These are phyloP conservation scores for Champsocephalus esox DNA, from an alignment of 2,797 vertebrate species.

Conservation along the genomic window DNA sequence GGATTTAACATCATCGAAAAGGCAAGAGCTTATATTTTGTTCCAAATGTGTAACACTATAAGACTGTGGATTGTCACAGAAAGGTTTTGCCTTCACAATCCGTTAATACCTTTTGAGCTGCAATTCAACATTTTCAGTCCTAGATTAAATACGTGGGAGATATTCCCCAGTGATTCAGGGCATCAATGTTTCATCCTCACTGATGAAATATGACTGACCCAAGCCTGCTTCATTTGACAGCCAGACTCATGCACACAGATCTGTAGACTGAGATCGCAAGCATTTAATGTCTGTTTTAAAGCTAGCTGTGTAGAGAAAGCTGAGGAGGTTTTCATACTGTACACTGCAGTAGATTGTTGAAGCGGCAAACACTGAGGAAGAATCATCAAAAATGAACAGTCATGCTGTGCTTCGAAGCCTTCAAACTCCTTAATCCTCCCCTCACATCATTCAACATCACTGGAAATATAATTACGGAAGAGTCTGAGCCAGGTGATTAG, in stretches of 20 bases:
- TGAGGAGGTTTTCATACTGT: constrained; percentile 24
- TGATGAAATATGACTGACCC: constrained; percentile 9
- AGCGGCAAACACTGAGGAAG: constrained; percentile 2
- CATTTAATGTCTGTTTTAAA: constrained; percentile 32
- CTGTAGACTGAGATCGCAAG: not conserved
- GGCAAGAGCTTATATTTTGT: not conserved
- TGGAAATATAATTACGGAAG: constrained; percentile 33
- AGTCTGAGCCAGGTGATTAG: constrained; percentile 47
- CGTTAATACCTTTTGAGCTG: not conserved
- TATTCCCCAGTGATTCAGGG: not conserved
- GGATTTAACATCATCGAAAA: not conserved
- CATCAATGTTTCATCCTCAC: not conserved
- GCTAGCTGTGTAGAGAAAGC: constrained; percentile 20
- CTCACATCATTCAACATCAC: constrained; percentile 15
- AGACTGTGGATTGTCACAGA: not conserved
- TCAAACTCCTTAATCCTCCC: constrained; percentile 29
- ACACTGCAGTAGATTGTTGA: constrained; percentile 28
- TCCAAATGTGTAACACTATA: not conserved
- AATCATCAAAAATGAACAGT: constrained; percentile 22
- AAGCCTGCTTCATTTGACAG: not conserved
- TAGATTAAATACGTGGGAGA: constrained; percentile 11
- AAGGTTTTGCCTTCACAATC: not conserved
- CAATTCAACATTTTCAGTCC: constrained; percentile 4
- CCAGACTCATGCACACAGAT: constrained; percentile 6
- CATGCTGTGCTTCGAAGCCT: constrained; percentile 25